These are phyloP conservation scores for Pycnomerus fuliginosus DNA, from an alignment of 2,888 invertebrate species.

Conservation along the genomic window DNA sequence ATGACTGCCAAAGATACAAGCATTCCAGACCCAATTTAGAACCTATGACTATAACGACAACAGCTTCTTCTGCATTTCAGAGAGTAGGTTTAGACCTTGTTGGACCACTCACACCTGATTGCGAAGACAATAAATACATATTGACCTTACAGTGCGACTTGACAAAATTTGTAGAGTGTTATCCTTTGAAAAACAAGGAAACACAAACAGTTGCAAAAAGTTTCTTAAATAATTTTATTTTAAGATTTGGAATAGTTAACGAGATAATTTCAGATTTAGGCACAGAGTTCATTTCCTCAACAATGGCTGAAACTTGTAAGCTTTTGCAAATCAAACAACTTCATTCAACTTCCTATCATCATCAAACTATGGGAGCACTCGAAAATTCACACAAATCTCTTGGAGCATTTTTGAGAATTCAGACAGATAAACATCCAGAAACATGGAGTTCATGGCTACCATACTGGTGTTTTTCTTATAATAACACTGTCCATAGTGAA, in stretches of 20 bases:
- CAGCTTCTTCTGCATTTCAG: constrained; percentile 22
- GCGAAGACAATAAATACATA: constrained; percentile 5
- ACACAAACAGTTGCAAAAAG: constrained; percentile 18
- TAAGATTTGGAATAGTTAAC: constrained; percentile 19
- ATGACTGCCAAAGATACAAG: neutral
- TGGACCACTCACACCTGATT: constrained; percentile 13
- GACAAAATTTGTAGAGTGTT: constrained; percentile 20
- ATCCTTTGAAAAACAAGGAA: constrained; percentile 20
- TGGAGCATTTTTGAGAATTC: constrained; percentile 2
- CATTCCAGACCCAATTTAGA: neutral
- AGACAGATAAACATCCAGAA: neutral
- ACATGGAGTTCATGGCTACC: neutral
- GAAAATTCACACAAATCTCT: constrained; percentile 18
- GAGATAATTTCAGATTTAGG: constrained; percentile 18
- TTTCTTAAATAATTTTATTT: constrained; percentile 27
- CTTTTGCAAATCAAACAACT: constrained; percentile 1
- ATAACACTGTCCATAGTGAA: neutral
- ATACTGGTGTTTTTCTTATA: neutral
- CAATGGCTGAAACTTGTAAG: constrained; percentile 10
- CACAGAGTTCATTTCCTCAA: constrained; percentile 10
- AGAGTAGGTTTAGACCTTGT: constrained; percentile 19
- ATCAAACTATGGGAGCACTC: constrained; percentile 18
- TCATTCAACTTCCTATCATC: constrained; percentile 16
- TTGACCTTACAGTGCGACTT: constrained; percentile 14
- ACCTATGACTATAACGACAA: constrained; percentile 17